A percentile compares a stretch with the other conserved stretches of the same genome.
Evolutionary conservation across 2,888 invertebrate species (phyloP).

Genomic region (Meiosimyza decipiens): DNA sequence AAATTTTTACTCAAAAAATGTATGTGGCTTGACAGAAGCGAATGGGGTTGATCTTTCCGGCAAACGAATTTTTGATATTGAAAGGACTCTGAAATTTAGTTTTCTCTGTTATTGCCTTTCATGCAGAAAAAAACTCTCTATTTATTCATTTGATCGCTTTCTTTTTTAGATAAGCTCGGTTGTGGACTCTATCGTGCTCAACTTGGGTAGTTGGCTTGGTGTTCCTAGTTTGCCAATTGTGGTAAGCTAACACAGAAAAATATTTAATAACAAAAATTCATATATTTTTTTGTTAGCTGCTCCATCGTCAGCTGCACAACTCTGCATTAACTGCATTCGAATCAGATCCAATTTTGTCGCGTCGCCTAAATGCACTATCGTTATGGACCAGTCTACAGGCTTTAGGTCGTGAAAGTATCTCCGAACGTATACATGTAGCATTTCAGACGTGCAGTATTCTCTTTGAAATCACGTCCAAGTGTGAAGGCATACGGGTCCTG

Average conservation of each 20-base stretch:
- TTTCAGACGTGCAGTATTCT: slow-evolving; percentile 77
- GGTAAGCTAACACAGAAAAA: slow-evolving; percentile 82
- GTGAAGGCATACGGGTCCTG: slow-evolving; percentile 76
- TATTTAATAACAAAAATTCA: neutral
- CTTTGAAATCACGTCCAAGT: slow-evolving; percentile 68
- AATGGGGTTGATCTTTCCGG: too few species aligned
- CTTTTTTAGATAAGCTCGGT: slow-evolving; percentile 66
- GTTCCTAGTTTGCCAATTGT: slow-evolving; percentile 90
- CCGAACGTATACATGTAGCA: slow-evolving; percentile 77
- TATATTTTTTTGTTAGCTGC: slow-evolving; percentile 50
- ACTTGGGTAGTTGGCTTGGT: slow-evolving; percentile 91
- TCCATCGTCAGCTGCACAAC: slow-evolving; percentile 65
- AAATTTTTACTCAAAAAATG: too few species aligned
- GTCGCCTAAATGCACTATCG: slow-evolving; percentile 80
- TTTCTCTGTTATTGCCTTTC: too few species aligned
- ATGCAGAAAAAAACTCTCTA: neutral
- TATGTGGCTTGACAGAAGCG: too few species aligned
- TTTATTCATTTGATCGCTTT: neutral
- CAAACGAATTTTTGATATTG: too few species aligned
- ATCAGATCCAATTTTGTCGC: slow-evolving; percentile 65
- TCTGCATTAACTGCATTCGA: slow-evolving; percentile 64
- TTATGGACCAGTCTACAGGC: slow-evolving; percentile 86
- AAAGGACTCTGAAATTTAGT: too few species aligned
- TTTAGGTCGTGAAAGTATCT: slow-evolving; percentile 78
- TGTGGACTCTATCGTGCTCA: slow-evolving; percentile 92